These are phyloP conservation scores for Julus scanicus DNA, from an alignment of 2,888 invertebrate genomes.

Conservation along the genomic window DNA sequence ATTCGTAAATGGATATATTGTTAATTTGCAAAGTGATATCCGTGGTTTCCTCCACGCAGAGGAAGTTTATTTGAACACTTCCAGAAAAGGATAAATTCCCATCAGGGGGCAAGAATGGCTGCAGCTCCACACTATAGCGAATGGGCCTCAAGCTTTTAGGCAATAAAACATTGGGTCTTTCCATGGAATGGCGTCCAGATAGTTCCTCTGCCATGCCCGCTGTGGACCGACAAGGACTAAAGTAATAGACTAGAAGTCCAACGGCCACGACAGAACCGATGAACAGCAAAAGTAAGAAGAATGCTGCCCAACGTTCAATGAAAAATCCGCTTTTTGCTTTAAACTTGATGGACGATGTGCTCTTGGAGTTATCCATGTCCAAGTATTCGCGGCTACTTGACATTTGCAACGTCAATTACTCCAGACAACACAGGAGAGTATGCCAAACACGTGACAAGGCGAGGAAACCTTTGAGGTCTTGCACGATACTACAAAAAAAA, in stretches of 20 bases:
- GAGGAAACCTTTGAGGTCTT: background rate
- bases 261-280: slow-evolving; percentile 76
- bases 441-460: background rate
- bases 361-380: slow-evolving; percentile 72
- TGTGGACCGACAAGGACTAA: slow-evolving; percentile 67
- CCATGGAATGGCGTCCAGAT: slow-evolving; percentile 1
- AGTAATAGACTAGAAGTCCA: slow-evolving; percentile 80
- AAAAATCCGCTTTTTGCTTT: slow-evolving; percentile 74
- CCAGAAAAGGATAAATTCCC: slow-evolving; percentile 79
- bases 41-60: slow-evolving; percentile 73
- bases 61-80: slow-evolving; percentile 69
- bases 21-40: slow-evolving; percentile 81
- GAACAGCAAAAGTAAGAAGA: slow-evolving; percentile 73
- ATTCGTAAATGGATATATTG: slow-evolving; percentile 74
- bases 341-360: slow-evolving; percentile 72
- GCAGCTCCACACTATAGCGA: slow-evolving; percentile 76
- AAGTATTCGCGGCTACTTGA: slow-evolving; percentile 65
- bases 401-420: background rate
- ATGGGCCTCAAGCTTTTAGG: slow-evolving; percentile 77
- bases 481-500: background rate
- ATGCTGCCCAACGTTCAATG: slow-evolving; percentile 74
- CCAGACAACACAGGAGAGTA: background rate
- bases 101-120: slow-evolving; percentile 77
- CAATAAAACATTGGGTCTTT: slow-evolving; percentile 68
- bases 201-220: background rate